Base-by-base conservation (phyloP, 2,113 vertebrate species). In the Muntiacus reevesi region DNA sequence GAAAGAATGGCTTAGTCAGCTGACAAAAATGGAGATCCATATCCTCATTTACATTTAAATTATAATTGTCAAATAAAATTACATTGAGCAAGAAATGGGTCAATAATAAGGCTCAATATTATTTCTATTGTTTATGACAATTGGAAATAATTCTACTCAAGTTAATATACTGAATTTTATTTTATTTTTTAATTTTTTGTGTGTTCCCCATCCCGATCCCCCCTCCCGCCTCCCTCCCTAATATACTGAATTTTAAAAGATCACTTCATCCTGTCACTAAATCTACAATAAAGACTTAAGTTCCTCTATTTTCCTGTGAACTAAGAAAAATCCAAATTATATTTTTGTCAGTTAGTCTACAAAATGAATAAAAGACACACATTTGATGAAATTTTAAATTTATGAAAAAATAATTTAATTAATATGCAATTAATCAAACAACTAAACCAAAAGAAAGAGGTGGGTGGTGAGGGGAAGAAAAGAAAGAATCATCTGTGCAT, bases 41-140 rank as follows among this genome's bases (percentile, higher is more conserved):
- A 7, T 33, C 95, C 86, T 97, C 76, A 97, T 78, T 98, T 57
- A 28, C 9, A 40, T 25, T 9, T 33, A 90, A 27, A 45, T 97
- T 78, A 52, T 87, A 96, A 98, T 36, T 84, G 28, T 55, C 67
- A 93, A 98, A 97, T 82, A n/a, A 45, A 98, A 97, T 43, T 89
- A 97, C 15, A 89, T 25, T 94, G 28, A 88, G 0, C 6, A 36
- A 50, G 81, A 95, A 93, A 52, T 13, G 87, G 64, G n/a, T 21
- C 52, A 76, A 45, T 12, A 91, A 79, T 6, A 91, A 88, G 59
- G 45, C 27, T 87, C 50, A 84, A 81, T 67, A 28, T 82, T 87
- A 85, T 76, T 98, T 94, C 85, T 88, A 91, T 36, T 93, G 76
- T 81, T 96, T 96, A 88, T 90, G 88, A 96, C 33, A 97, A 90